phyloP scores from a whole-genome alignment of 92 coral and sea anemone species.

The Actinostola sp. region DNA sequence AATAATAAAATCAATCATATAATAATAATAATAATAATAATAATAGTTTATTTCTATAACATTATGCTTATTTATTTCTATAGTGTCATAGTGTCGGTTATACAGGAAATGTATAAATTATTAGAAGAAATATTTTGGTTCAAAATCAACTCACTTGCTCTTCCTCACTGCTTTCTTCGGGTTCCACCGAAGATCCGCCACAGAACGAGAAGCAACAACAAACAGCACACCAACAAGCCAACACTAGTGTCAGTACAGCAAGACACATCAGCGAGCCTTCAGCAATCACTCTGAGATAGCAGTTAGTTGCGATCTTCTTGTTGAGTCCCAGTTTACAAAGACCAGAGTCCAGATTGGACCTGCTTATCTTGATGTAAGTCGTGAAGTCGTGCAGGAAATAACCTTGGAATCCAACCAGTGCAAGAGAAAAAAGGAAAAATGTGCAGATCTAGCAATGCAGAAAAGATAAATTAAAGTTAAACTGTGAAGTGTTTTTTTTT shows the following conservation, averaged over 20 bases:
- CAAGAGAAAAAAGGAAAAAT: not conserved
- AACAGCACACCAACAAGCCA: not conserved
- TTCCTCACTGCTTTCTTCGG: not conserved
- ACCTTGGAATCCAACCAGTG: not conserved
- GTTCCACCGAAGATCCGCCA: not conserved
- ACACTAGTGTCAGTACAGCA: not conserved
- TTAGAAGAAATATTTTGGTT: too few relatives aligned
- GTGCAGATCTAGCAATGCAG: not conserved
- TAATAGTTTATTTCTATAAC: too few relatives aligned
- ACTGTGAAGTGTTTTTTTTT: too few relatives aligned
- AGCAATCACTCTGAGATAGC: not conserved
- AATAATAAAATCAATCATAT: too few relatives aligned
- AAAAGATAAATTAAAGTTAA: too few relatives aligned
- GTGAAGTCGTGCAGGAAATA: not conserved
- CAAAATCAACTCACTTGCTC: too few relatives aligned
- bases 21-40: too few relatives aligned
- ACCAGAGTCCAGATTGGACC: not conserved
- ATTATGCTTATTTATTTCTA: too few relatives aligned
- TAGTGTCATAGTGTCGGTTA: too few relatives aligned
- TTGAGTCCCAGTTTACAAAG: not conserved
- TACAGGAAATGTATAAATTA: too few relatives aligned
- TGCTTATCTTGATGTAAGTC: not conserved
- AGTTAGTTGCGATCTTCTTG: slow-evolving; percentile 3
- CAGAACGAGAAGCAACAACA: not conserved
- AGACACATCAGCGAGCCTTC: not conserved